These are phyloP conservation scores for Cettia cetti DNA, from an alignment of 2,113 vertebrate species.

Conservation along the genomic window DNA sequence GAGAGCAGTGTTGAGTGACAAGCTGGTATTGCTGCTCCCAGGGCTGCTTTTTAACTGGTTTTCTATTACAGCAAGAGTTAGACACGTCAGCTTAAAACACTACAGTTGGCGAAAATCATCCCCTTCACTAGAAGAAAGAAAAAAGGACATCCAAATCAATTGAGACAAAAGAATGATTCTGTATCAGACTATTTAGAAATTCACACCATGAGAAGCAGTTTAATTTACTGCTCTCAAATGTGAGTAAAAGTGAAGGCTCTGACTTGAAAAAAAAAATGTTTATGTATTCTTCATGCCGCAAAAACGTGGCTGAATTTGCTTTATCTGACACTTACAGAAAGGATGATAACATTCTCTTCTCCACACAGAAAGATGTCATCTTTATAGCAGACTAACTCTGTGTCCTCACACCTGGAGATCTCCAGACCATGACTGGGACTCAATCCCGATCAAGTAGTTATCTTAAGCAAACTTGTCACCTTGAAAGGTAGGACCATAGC, in stretches of 20 bases:
- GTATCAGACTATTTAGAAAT: not conserved
- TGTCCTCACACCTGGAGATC: not conserved
- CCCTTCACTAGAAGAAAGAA: not conserved
- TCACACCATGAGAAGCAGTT: not conserved
- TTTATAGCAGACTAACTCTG: not conserved
- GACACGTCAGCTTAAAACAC: not conserved
- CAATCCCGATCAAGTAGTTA: not conserved
- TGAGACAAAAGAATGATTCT: not conserved
- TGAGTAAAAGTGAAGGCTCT: not conserved
- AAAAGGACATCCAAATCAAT: not conserved
- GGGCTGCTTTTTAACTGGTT: not conserved
- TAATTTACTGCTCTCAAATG: not conserved
- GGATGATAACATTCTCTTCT: not conserved
- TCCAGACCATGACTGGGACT: not conserved
- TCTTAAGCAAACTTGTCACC: not conserved
- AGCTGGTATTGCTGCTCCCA: not conserved
- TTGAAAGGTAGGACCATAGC: not conserved
- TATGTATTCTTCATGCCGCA: not conserved
- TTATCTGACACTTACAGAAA: not conserved
- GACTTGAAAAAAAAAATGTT: not conserved
- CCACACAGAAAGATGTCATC: not conserved
- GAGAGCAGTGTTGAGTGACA: not conserved
- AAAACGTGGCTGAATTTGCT: not conserved
- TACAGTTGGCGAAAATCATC: not conserved
- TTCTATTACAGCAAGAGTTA: not conserved